phyloP scores from a whole-genome alignment of 2,888 invertebrate species.

The Drosophila subquinaria region DNA sequence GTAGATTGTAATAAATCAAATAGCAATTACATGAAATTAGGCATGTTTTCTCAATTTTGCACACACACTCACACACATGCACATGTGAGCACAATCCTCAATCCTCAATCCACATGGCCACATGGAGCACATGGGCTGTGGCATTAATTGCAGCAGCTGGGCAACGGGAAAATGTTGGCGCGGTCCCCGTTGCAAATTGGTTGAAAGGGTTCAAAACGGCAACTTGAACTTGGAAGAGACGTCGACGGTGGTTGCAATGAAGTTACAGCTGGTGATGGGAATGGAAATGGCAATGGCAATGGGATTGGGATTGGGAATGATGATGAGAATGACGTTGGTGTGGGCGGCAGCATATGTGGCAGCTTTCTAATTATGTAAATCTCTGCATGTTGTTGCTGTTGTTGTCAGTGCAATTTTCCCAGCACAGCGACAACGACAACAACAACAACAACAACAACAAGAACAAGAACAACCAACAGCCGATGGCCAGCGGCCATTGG shows the following conservation, averaged over 20 bases:
- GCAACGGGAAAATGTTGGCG: slow-evolving; percentile 59
- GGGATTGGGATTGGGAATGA: neutral
- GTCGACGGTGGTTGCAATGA: slow-evolving; percentile 45
- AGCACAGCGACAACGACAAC: slow-evolving; percentile 25
- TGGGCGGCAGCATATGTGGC: slow-evolving; percentile 75
- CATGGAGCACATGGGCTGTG: slow-evolving; percentile 52
- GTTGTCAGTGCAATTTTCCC: slow-evolving; percentile 34
- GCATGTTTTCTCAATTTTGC: slow-evolving; percentile 83
- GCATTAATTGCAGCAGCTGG: slow-evolving; percentile 82
- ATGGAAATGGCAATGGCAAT: slow-evolving; percentile 2
- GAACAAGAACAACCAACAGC: slow-evolving; percentile 29
- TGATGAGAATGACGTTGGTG: slow-evolving; percentile 27
- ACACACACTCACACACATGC: slow-evolving; percentile 45
- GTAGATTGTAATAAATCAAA: slow-evolving; percentile 84
- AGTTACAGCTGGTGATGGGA: slow-evolving; percentile 29
- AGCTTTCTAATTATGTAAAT: slow-evolving; percentile 81
- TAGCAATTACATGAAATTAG: slow-evolving; percentile 85
- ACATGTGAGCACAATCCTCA: slow-evolving; percentile 35
- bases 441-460: neutral
- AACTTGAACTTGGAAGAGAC: slow-evolving; percentile 75
- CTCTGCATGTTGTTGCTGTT: slow-evolving; percentile 28
- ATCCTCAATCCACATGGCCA: slow-evolving; percentile 46
- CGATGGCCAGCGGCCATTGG: slow-evolving; percentile 30
- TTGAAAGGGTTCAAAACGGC: slow-evolving; percentile 77
- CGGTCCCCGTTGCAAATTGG: slow-evolving; percentile 69